Evolutionary conservation across 2,888 invertebrate genomes (phyloP).

Genomic region (Ferdinandea cuprea): DNA sequence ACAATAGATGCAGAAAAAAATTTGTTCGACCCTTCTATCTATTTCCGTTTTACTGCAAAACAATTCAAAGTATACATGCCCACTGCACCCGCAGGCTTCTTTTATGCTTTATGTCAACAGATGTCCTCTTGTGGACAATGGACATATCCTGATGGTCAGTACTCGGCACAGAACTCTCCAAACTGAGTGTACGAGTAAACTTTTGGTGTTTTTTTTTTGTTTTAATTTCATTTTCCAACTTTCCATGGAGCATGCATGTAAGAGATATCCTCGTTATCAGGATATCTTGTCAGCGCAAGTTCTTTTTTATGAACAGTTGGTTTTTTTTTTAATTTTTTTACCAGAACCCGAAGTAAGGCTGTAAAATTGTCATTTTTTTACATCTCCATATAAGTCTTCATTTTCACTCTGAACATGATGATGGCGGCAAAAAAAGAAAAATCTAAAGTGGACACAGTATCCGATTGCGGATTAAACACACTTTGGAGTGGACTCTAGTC

Average conservation of each 20-base stretch:
- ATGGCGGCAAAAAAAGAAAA: conserved; percentile 5
- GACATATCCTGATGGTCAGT: conserved; percentile 59
- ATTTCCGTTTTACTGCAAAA: conserved; percentile 34
- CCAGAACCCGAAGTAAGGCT: conserved; percentile 4
- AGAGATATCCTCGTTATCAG: conserved; percentile 70
- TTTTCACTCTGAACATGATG: conserved; percentile 36
- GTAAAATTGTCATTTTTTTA: conserved; percentile 20
- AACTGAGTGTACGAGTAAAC: conserved; percentile 55
- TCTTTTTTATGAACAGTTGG: conserved; percentile 29
- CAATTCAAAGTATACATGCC: conserved; percentile 43
- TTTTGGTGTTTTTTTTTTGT: conserved; percentile 56
- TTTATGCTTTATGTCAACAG: conserved; percentile 72
- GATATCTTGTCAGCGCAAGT: conserved; percentile 67
- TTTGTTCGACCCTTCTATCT: conserved; percentile 9
- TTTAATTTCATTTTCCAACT: conserved; percentile 31
- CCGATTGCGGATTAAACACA: conserved; percentile 58
- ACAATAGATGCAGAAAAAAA: conserved; percentile 20
- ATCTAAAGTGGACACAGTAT: conserved; percentile 42
- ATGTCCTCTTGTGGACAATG: conserved; percentile 69
- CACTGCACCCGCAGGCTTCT: conserved; percentile 56
- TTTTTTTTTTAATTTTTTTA: conserved; percentile 16
- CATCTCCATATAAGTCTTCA: conserved; percentile 48
- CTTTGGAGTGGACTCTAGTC: conserved; percentile 24
- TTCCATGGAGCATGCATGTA: conserved; percentile 59
- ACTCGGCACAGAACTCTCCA: conserved; percentile 29